Evolutionary conservation across 2,888 invertebrate species (phyloP), one percentile per base, ranked within the genome.

Genomic region (Parnassius orleans): DNA sequence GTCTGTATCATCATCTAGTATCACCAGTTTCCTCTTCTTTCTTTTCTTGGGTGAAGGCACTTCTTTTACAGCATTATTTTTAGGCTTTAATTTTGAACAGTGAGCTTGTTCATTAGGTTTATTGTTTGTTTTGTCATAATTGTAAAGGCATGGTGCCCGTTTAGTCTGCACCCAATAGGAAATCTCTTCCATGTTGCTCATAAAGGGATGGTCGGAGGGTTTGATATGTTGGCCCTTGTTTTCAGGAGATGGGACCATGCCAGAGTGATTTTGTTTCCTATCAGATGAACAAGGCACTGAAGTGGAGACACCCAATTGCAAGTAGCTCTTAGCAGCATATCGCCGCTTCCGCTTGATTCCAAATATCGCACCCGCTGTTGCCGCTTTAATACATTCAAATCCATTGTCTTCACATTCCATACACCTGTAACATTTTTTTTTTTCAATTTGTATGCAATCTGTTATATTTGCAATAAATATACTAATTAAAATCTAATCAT

Each of bases 111-210:
- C 81, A 66, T 68, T 72, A 64, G 79, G 80, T 63, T 79, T 83
- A 65, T 81, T 86, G 47, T 79, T 71, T 47, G 77, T 69, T 71
- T 81, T 84, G 54, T 90, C 87, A 78, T 85, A 87, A 70, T 82
- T 83, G 71, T 84, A 82, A 48, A 91, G 85, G 78, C 91, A 92
- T 0, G 92, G 92, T 12, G 92, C 87, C 72, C 87, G 78, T 67
- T 87, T 87, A 1, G 92, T 90, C 68, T 81, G 79, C 43, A 92
- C 80, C 92, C 92, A 92, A 69, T 83, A 90, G 1, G 84, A 75
- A 76, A 92, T 91, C 73, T 91, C 91, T 67, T 91, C 90, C 87
- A 90, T 90, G 67, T 79, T 83, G 80, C 70, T 88, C 82, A 88
- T 87, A 87, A 87, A 86, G 86, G 86, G 86, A 84, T 53, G 10